phyloP scores from a whole-genome alignment of 2,797 vertebrate species.

The Pangasius krempfi region DNA sequence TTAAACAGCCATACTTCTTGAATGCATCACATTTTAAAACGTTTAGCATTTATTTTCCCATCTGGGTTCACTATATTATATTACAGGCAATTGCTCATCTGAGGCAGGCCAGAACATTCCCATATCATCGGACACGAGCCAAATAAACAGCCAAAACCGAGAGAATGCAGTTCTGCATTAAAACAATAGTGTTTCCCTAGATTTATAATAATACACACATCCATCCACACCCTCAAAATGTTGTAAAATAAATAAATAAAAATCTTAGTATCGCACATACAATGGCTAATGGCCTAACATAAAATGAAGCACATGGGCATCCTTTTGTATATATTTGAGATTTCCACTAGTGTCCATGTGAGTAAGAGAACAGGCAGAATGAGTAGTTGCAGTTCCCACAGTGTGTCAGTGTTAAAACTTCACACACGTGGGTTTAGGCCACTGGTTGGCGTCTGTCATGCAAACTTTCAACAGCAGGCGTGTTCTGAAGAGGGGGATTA shows the following conservation, averaged over 20 bases:
- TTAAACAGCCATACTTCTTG: constrained; percentile 33
- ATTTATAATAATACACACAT: constrained; percentile 8
- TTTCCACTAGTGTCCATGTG: constrained; percentile 39
- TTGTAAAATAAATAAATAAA: constrained; percentile 3
- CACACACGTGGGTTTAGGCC: constrained; percentile 31
- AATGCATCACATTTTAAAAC: constrained; percentile 40
- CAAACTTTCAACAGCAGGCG: constrained; percentile 60
- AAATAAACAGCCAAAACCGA: constrained; percentile 9
- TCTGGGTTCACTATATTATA: constrained; percentile 42
- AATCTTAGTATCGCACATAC: constrained; percentile 6
- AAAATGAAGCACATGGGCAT: constrained; percentile 13
- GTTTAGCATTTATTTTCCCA: constrained; percentile 41
- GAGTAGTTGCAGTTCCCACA: constrained; percentile 52
- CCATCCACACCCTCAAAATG: background rate
- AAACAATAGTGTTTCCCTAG: background rate
- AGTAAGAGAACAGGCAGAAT: constrained; percentile 39
- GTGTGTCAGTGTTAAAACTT: constrained; percentile 21
- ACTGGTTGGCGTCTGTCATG: constrained; percentile 53
- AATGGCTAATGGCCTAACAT: constrained; percentile 9
- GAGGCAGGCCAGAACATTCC: constrained; percentile 33
- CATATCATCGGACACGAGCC: constrained; percentile 6
- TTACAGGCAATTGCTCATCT: constrained; percentile 42
- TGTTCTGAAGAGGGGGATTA: constrained; percentile 51
- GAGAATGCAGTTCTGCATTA: constrained; percentile 14
- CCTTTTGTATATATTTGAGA: constrained; percentile 42